Evolutionary conservation across 2,113 vertebrate genomes (phyloP).

Genomic region (Catharus minimus): DNA sequence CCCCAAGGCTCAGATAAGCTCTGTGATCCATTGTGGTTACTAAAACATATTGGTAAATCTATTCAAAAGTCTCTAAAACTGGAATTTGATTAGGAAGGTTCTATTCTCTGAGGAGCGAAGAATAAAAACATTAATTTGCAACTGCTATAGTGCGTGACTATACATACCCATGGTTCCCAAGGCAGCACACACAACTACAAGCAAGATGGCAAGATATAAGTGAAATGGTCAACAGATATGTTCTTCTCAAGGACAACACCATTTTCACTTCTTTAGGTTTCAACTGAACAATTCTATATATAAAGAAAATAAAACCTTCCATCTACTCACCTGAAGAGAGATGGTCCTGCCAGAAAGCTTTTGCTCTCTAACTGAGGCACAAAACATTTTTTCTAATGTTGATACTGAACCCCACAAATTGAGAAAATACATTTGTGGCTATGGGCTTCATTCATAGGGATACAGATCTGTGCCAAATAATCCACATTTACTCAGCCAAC

Average conservation of each 20-base stretch:
- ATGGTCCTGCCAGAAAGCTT: background rate
- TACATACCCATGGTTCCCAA: background rate
- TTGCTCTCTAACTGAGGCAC: background rate
- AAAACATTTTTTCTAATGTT: background rate
- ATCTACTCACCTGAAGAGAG: background rate
- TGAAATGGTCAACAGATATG: background rate
- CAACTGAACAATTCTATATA: background rate
- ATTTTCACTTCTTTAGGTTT: conserved; percentile 8
- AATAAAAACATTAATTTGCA: background rate
- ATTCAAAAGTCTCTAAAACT: background rate
- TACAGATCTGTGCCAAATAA: background rate
- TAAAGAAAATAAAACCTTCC: background rate
- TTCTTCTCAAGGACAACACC: background rate
- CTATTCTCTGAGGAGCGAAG: background rate
- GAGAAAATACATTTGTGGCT: background rate
- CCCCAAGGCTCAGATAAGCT: background rate
- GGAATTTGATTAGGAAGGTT: background rate
- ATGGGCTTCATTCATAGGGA: background rate
- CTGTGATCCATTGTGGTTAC: background rate
- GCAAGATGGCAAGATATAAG: background rate
- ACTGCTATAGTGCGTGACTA: background rate
- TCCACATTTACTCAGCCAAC: background rate
- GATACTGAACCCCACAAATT: background rate
- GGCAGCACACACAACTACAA: background rate
- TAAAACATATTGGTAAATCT: background rate